Evolutionary conservation across 2,797 vertebrate species (phyloP).

Genomic region (Podargus strigoides): DNA sequence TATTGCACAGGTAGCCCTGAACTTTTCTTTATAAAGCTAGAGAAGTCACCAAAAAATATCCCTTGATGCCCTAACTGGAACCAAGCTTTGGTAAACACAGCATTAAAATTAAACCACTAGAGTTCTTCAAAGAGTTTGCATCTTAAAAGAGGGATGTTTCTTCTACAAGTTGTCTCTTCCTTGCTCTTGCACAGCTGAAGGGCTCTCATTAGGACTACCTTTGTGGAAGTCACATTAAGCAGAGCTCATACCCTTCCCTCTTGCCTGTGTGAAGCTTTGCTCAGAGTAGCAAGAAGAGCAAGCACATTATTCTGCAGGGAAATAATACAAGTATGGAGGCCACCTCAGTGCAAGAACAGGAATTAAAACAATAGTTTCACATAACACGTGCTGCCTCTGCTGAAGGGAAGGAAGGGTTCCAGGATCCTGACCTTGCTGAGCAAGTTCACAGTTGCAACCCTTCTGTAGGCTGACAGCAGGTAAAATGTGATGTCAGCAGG

Average conservation of each 20-base stretch:
- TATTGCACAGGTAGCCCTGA: constrained; percentile 28
- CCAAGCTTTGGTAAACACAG: constrained; percentile 18
- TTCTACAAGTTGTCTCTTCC: not conserved
- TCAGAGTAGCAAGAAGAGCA: not conserved
- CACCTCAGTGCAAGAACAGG: not conserved
- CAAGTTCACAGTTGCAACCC: not conserved
- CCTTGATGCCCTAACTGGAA: constrained; percentile 7
- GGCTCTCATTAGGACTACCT: constrained; percentile 11
- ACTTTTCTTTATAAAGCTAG: constrained; percentile 51
- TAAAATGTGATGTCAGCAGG: not conserved
- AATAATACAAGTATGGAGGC: not conserved
- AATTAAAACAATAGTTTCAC: not conserved
- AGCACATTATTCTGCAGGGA: not conserved
- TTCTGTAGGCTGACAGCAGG: not conserved
- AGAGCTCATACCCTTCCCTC: not conserved
- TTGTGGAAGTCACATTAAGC: constrained; percentile 1
- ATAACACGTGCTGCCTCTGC: rapidly evolving
- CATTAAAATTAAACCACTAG: constrained; percentile 45
- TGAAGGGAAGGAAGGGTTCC: not conserved
- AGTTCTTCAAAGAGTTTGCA: not conserved
- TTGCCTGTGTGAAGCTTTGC: not conserved
- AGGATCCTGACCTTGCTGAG: not conserved
- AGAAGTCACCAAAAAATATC: constrained; percentile 44
- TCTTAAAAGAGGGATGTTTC: not conserved
- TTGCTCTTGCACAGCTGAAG: not conserved